Conservation (phyloP, 2,888 invertebrate species). For the Dasysyrphus albostriatus region DNA sequence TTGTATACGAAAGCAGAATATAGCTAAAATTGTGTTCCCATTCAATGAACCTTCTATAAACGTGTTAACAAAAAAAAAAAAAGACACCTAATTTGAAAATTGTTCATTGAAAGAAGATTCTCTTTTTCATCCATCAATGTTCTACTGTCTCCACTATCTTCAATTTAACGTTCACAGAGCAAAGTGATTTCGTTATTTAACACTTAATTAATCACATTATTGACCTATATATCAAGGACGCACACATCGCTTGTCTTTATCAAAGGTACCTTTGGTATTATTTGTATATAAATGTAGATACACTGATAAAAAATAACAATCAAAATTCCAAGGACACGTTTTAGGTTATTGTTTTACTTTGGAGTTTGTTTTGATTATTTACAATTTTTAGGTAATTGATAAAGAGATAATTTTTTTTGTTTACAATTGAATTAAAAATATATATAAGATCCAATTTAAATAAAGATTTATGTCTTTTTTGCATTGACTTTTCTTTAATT, state of each 20-base stretch:
- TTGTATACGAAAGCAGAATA: constrained; percentile 11
- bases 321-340: neutral
- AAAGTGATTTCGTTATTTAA: constrained; percentile 57
- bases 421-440: too few relatives aligned
- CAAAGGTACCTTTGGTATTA: neutral
- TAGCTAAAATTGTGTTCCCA: constrained; percentile 38
- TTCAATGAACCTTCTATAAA: constrained; percentile 34
- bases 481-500: too few relatives aligned
- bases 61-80: neutral
- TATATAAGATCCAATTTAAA: too few relatives aligned
- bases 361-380: too few relatives aligned
- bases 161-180: constrained; percentile 23
- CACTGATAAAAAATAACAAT: constrained; percentile 4
- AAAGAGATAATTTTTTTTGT: too few relatives aligned
- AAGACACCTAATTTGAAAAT: constrained; percentile 39
- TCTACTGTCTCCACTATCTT: constrained; percentile 30
- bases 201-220: constrained; percentile 73
- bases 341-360: too few relatives aligned
- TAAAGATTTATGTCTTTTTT: too few relatives aligned
- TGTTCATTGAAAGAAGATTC: constrained; percentile 46
- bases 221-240: constrained; percentile 62
- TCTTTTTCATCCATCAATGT: constrained; percentile 34
- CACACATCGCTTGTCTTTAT: constrained; percentile 21
- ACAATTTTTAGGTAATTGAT: too few relatives aligned
- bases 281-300: neutral